Evolutionary conservation across 37 sponge, comb jelly and placozoan genomes (phyloP), one percentile per base, ranked within the genome.

Genomic region (Aplysina aerophoba): DNA sequence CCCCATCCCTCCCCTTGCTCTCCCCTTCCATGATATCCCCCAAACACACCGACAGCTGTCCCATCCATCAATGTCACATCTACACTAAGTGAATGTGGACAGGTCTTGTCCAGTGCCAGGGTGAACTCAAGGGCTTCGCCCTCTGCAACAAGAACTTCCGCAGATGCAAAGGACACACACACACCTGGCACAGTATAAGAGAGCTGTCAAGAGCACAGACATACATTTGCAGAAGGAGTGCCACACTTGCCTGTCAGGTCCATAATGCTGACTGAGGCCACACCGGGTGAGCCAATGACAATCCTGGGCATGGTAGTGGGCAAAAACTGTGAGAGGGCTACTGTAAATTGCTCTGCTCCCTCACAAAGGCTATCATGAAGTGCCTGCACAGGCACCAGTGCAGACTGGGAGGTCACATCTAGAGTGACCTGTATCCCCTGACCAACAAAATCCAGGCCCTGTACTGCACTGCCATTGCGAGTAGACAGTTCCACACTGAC

Each of bases 31-130:
- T n/a, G n/a, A n/a, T n/a, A n/a, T n/a, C n/a, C n/a, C n/a, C n/a
- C n/a, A n/a, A n/a, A n/a, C n/a, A 30, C 66, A 65, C 66, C 66
- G 34, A 69, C 71, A 4, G 71, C 71, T 69, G 71, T 31, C 34
- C 71, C 71, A 30, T 69, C 71, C 19, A 30, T 8, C 19, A 69
- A 12, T 35, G 34, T 69, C 6, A 69, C 33, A 30, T 34, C 30
- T 16, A 69, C 71, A 69, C 33, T 12, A 30, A 69, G 17, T n/a
- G 71, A 35, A 30, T 17, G 4, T 17, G 33, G 19, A 35, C 17
- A 31, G 17, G 27, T 31, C 34, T 69, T 69, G 71, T 69, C 71
- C 17, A 69, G 71, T 6, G 27, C 30, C 6, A 69, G 17, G 1
- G 28, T 69, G 17, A 69, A 1, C 11, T 17, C 2, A 6, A 8